A percentile compares a stretch with the other conserved stretches of the same genome.
Evolutionary conservation across 2,888 invertebrate genomes (phyloP).

Genomic region (Agrochola macilenta): DNA sequence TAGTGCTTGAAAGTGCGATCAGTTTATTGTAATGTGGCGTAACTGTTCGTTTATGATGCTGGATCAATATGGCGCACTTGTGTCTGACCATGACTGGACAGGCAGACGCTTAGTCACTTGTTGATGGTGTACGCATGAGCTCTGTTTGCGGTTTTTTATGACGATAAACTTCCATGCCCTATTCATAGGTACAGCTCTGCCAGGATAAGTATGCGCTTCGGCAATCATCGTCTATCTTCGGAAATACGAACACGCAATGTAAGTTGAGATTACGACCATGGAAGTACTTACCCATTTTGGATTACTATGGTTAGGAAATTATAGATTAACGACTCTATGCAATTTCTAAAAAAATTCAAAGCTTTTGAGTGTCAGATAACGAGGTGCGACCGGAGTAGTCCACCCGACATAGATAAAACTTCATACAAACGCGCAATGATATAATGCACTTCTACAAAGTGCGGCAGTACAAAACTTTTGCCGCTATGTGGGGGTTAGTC

Average conservation of each 20-base stretch:
- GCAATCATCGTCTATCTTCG: neutral
- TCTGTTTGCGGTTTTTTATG: conserved; percentile 4
- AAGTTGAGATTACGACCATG: neutral
- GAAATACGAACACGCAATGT: neutral
- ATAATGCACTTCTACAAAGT: no score
- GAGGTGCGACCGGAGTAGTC: no score
- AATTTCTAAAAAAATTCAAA: neutral
- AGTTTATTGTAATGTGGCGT: conserved; percentile 8
- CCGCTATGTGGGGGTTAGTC: neutral
- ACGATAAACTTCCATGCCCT: neutral
- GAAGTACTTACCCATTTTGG: neutral
- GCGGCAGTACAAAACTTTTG: neutral
- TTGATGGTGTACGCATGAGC: neutral
- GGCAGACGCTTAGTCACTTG: conserved; percentile 24
- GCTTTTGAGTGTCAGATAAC: neutral
- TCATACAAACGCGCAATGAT: no score
- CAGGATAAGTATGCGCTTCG: neutral
- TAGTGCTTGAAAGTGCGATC: conserved; percentile 43
- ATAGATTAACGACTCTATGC: no score
- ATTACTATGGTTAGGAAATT: no score
- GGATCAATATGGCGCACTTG: conserved; percentile 25
- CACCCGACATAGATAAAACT: neutral
- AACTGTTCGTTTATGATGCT: conserved; percentile 1
- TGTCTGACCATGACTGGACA: conserved; percentile 13
- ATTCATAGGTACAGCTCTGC: neutral